A percentile compares a stretch with the other conserved stretches of the same genome.
Evolutionary conservation across 2,113 vertebrate genomes (phyloP).

Genomic region (Hydropotes inermis): DNA sequence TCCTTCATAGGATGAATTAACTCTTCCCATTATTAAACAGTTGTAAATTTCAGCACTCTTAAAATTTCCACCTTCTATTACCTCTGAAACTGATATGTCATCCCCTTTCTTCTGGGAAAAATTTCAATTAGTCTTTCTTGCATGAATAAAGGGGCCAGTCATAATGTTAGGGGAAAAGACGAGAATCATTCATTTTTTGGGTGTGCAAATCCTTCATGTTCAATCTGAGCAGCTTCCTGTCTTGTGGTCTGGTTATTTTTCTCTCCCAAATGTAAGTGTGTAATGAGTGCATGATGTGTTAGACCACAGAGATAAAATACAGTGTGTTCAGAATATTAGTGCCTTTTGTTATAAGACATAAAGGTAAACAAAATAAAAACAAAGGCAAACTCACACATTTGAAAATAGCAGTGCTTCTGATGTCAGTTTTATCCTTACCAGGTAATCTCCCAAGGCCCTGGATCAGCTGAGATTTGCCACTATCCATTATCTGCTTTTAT

Average conservation of each 20-base stretch:
- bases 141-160: background rate
- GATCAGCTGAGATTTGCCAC: conserved; percentile 51
- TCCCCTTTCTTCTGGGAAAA: background rate
- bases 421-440: background rate
- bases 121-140: background rate
- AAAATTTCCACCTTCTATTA: background rate
- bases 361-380: background rate
- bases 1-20: background rate
- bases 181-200: background rate
- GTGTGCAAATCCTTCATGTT: background rate
- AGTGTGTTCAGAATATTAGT: background rate
- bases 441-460: conserved; percentile 27
- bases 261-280: background rate
- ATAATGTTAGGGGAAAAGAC: background rate
- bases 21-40: background rate
- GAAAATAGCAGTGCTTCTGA: background rate
- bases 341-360: background rate
- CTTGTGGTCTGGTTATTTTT: background rate
- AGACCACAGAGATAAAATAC: background rate
- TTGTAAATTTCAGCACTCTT: background rate
- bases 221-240: background rate
- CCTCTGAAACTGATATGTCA: background rate
- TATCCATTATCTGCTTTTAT: conserved; percentile 56
- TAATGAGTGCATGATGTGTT: background rate
- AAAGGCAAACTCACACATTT: conserved; percentile 19